Conservation (phyloP, 1,140 invertebrate species). For the Lepidurus couesii region DNA sequence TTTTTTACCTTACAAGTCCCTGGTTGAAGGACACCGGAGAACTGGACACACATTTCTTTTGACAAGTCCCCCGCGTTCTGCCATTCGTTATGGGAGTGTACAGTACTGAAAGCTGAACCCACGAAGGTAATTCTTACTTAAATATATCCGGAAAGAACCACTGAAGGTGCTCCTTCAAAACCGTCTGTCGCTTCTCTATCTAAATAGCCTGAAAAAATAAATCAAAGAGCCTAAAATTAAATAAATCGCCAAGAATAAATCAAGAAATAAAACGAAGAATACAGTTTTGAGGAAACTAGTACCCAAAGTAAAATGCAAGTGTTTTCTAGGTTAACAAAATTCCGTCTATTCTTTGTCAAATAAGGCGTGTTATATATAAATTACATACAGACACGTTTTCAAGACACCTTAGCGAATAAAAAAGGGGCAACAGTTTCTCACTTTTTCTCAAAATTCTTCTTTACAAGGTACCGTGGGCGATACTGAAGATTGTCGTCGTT, state of each 20-base stretch:
- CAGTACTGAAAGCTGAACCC: too few relatives aligned
- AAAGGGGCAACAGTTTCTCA: background rate
- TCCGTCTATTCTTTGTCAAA: background rate
- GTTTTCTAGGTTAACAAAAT: background rate
- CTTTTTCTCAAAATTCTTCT: slow-evolving; percentile 20
- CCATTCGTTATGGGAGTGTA: too few relatives aligned
- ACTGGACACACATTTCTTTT: too few relatives aligned
- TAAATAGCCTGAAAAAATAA: too few relatives aligned
- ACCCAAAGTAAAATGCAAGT: background rate
- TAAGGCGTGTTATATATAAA: slow-evolving; percentile 9
- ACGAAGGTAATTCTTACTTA: too few relatives aligned
- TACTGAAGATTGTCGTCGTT: slow-evolving; percentile 18
- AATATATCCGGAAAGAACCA: too few relatives aligned
- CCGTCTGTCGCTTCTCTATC: too few relatives aligned
- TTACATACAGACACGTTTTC: background rate
- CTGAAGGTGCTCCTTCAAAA: too few relatives aligned
- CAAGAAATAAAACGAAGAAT: background rate
- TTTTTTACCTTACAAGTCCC: too few relatives aligned
- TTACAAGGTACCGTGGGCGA: slow-evolving; percentile 20
- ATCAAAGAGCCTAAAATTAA: too few relatives aligned
- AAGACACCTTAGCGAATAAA: background rate
- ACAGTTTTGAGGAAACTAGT: background rate
- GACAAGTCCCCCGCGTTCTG: too few relatives aligned
- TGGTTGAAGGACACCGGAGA: too few relatives aligned
- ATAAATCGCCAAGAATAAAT: background rate